A percentile compares a stretch with the other conserved stretches of the same genome.
phyloP scores from a whole-genome alignment of 2,888 invertebrate genomes.

The Chromoteleia sp. region DNA sequence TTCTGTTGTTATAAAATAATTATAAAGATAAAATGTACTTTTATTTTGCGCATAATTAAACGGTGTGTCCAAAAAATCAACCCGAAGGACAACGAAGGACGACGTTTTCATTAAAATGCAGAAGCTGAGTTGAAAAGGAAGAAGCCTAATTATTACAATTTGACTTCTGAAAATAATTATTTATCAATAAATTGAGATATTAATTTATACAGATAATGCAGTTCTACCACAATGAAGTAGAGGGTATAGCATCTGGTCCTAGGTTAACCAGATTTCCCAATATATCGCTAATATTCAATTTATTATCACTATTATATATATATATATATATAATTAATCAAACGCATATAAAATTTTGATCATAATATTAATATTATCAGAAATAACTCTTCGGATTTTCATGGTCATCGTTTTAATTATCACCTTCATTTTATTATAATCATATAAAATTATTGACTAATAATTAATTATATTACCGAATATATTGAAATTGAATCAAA shows the following conservation, averaged over 20 bases:
- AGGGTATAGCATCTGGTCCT: slow-evolving; percentile 15
- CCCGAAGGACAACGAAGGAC: too few relatives aligned
- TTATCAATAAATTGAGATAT: neutral
- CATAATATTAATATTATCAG: neutral
- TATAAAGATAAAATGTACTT: too few relatives aligned
- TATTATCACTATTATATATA: slow-evolving; percentile 15
- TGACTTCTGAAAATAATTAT: neutral
- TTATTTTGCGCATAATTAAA: too few relatives aligned
- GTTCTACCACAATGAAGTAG: slow-evolving; percentile 8
- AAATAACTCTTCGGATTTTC: neutral
- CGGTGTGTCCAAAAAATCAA: too few relatives aligned
- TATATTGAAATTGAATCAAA: neutral
- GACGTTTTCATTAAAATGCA: too few relatives aligned
- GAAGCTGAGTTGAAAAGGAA: neutral
- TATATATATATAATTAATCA: neutral
- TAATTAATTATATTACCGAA: neutral
- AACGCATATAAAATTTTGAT: neutral
- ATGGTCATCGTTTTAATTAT: neutral
- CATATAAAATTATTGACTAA: neutral
- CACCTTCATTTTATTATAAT: neutral
- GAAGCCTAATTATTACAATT: neutral
- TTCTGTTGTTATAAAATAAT: too few relatives aligned
- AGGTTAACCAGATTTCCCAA: slow-evolving; percentile 17
- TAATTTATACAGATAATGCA: neutral
- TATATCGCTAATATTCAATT: slow-evolving; percentile 14